Percentiles rank a stretch among this genome's conserved stretches.
Evolutionary conservation across 2,113 vertebrate species (phyloP).

Genomic region (Rafetus swinhoei): DNA sequence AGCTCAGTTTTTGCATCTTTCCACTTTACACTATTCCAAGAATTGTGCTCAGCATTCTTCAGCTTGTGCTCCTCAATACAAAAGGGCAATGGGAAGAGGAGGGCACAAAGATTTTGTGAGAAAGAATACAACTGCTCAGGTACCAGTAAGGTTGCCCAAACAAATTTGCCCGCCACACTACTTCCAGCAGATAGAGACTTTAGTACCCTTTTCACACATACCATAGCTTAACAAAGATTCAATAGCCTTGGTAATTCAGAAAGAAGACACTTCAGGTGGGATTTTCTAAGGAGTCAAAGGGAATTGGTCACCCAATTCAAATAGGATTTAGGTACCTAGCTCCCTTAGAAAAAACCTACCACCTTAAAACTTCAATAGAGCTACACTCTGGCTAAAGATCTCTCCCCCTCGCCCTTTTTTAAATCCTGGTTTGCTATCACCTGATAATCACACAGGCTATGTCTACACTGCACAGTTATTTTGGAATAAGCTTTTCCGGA

Average conservation of each 20-base stretch:
- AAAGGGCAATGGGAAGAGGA: accelerated
- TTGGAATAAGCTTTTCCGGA: too few relatives aligned
- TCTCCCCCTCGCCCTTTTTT: background rate
- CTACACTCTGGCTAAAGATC: background rate
- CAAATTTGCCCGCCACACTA: background rate
- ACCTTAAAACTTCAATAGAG: background rate
- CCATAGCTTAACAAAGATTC: background rate
- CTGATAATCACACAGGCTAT: background rate
- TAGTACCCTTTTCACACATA: accelerated
- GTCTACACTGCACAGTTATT: too few relatives aligned
- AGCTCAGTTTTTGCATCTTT: background rate
- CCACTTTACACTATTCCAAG: background rate
- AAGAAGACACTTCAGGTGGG: background rate
- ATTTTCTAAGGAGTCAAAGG: background rate
- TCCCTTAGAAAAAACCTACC: background rate
- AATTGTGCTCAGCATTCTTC: background rate
- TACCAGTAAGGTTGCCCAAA: background rate
- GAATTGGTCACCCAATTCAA: accelerated
- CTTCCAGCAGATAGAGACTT: background rate
- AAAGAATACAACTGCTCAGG: background rate
- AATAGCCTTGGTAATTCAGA: background rate
- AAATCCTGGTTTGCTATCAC: accelerated
- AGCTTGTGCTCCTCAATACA: background rate
- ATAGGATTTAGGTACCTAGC: background rate
- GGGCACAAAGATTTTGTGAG: background rate